Percentiles rank a stretch among this genome's conserved stretches.
These are phyloP conservation scores for Halcyon leucocephala DNA, from an alignment of 2,797 vertebrate genomes.

Conservation along the genomic window DNA sequence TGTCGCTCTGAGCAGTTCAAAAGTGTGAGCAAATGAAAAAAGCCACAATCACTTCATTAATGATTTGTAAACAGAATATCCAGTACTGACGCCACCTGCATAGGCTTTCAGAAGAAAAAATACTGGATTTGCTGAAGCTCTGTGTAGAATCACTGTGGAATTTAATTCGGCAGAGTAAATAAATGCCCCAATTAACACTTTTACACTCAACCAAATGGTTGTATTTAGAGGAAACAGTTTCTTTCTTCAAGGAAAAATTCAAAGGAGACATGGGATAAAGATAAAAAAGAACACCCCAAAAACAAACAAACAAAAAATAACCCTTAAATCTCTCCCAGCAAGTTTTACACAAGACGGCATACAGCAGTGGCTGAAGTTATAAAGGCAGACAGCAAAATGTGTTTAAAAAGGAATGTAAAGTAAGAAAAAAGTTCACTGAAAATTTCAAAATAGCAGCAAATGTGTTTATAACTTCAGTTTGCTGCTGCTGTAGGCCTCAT, in stretches of 20 bases:
- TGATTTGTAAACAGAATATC: conserved; percentile 79
- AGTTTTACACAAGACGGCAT: conserved; percentile 1
- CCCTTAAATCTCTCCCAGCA: neutral
- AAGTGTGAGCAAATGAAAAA: conserved; percentile 77
- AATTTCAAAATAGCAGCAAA: conserved; percentile 66
- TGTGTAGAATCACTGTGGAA: conserved; percentile 44
- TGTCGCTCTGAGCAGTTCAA: conserved; percentile 75
- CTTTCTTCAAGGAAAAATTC: conserved; percentile 59
- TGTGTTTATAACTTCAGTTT: conserved; percentile 69
- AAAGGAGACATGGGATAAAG: conserved; percentile 25
- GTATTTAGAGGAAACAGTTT: conserved; percentile 46
- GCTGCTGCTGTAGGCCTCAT: conserved; percentile 64
- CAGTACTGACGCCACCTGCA: conserved; percentile 71
- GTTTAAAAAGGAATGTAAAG: conserved; percentile 15
- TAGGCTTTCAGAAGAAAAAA: conserved; percentile 57
- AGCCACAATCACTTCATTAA: conserved; percentile 80
- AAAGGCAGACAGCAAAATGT: conserved; percentile 10
- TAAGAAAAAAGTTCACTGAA: conserved; percentile 44
- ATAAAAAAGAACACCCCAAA: conserved; percentile 43
- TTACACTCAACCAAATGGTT: conserved; percentile 27
- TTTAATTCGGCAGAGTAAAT: conserved; percentile 57
- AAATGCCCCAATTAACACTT: conserved; percentile 54
- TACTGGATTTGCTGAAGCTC: conserved; percentile 49
- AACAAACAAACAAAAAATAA: conserved; percentile 60
- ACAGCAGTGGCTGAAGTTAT: neutral